Conservation (phyloP, 2,888 invertebrate genomes). For the Tigriopus californicus region DNA sequence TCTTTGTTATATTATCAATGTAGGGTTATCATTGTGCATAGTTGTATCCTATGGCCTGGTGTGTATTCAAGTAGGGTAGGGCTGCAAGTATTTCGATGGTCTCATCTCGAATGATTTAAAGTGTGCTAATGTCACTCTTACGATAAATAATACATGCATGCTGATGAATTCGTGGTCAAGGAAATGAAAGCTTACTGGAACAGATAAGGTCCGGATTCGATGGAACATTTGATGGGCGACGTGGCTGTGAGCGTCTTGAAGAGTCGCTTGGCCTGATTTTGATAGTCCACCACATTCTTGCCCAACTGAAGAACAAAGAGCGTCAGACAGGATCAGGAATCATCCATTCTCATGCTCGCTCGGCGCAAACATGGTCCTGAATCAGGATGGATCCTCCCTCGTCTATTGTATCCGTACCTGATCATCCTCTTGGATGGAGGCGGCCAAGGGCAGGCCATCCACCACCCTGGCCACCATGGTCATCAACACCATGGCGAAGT, state of each 20-base stretch:
- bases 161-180: no score
- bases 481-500: conserved; percentile 66
- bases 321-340: not conserved
- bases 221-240: conserved; percentile 76
- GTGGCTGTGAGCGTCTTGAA: conserved; percentile 80
- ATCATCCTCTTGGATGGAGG: conserved; percentile 95
- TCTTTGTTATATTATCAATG: no score
- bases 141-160: no score
- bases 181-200: conserved; percentile 99
- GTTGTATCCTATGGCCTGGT: no score
- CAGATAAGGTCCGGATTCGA: conserved; percentile 88
- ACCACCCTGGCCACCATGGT: conserved; percentile 92
- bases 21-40: no score
- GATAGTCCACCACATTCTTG: conserved; percentile 84
- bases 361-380: no score
- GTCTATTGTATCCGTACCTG: conserved; percentile 43
- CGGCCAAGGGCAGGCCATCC: conserved; percentile 85
- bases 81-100: no score
- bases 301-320: conserved; percentile 29
- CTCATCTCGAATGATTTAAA: no score
- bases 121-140: no score
- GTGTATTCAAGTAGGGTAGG: no score
- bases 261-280: conserved; percentile 96
- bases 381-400: not conserved
- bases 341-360: not conserved